Conservation (phyloP, 2,888 invertebrate species). For the Axea sp. region DNA sequence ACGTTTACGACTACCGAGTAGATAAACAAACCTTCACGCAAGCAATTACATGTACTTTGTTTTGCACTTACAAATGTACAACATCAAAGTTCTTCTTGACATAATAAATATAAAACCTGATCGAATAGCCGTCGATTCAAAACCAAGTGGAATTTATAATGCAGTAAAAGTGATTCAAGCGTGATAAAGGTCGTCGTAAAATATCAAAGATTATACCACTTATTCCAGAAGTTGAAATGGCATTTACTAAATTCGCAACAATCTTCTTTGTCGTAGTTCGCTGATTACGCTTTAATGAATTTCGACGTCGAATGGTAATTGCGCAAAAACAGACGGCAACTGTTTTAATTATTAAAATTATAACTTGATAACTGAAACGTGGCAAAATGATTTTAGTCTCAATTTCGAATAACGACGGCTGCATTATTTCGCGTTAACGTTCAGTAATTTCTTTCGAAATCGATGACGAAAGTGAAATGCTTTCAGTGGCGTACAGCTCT, state of each 20-base stretch:
- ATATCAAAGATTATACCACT: conserved; percentile 1
- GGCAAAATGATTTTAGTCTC: neutral
- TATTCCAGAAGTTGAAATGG: neutral
- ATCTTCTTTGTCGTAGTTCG: too few species aligned
- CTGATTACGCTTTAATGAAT: too few species aligned
- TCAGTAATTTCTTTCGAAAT: conserved; percentile 7
- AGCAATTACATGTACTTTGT: too few species aligned
- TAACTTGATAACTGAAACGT: conserved; percentile 20
- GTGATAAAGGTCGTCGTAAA: neutral
- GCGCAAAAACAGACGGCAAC: conserved; percentile 1
- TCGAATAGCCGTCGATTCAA: conserved; percentile 20
- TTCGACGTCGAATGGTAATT: neutral
- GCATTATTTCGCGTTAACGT: conserved; percentile 4
- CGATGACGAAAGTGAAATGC: conserved; percentile 13
- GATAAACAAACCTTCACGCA: too few species aligned
- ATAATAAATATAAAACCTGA: conserved; percentile 7
- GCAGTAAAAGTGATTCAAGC: conserved; percentile 9
- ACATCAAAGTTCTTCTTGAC: conserved; percentile 17
- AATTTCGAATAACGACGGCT: conserved; percentile 1
- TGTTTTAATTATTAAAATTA: conserved; percentile 18
- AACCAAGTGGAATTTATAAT: conserved; percentile 19
- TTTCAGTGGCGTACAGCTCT: conserved; percentile 1
- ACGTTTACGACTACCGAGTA: too few species aligned
- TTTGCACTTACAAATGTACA: too few species aligned
- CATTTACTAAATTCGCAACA: neutral